Percentiles rank a stretch among this genome's conserved stretches.
Evolutionary conservation across 2,113 vertebrate species (phyloP).

Genomic region (Oceanites oceanicus): DNA sequence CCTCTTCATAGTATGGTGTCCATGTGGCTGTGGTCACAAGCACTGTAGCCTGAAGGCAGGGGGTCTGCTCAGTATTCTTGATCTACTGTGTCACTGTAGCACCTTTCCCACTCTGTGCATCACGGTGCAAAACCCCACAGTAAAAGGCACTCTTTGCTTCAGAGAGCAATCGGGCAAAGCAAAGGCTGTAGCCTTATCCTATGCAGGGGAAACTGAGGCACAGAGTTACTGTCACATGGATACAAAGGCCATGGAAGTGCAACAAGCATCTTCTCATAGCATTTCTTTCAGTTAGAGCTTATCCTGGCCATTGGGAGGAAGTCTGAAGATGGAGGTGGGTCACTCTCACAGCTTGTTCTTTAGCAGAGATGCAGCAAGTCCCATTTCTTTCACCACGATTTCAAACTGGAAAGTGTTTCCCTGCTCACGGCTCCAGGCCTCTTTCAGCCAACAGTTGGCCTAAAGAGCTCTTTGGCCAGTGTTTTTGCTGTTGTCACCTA

Average conservation of each 20-base stretch:
- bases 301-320: neutral
- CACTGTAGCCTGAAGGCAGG: neutral
- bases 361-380: neutral
- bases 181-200: neutral
- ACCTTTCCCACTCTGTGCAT: neutral
- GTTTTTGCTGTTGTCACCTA: neutral
- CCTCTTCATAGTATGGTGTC: fast-evolving
- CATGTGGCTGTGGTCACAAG: neutral
- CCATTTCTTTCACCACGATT: neutral
- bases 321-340: neutral
- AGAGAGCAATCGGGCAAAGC: neutral
- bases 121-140: fast-evolving
- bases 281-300: neutral
- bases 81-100: neutral
- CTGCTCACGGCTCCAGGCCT: neutral
- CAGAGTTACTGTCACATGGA: neutral
- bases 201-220: neutral
- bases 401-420: neutral
- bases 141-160: neutral
- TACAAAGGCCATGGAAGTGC: neutral
- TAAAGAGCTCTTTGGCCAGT: neutral
- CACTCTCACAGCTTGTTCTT: neutral
- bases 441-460: neutral
- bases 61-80: neutral
- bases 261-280: neutral